phyloP scores from a whole-genome alignment of 2,888 invertebrate genomes.

The Polymixis lichenea region DNA sequence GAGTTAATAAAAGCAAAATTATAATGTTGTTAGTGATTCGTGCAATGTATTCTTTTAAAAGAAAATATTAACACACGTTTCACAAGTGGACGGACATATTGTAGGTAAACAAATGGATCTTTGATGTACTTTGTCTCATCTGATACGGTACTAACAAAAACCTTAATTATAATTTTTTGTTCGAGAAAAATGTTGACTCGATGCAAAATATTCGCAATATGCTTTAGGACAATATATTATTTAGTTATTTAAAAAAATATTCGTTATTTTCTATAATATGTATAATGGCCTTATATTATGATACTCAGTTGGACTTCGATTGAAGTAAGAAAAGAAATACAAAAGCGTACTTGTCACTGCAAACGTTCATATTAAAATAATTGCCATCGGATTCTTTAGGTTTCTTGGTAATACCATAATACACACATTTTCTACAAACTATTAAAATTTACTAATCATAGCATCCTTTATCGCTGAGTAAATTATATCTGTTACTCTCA shows the following conservation, averaged over 20 bases:
- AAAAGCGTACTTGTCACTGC: constrained; percentile 30
- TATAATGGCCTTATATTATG: constrained; percentile 49
- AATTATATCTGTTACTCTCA: not conserved
- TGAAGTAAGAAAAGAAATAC: constrained; percentile 18
- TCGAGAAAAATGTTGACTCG: constrained; percentile 1
- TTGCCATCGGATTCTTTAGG: not conserved
- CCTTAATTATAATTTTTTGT: not conserved
- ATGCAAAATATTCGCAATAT: constrained; percentile 38
- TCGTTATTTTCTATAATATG: constrained; percentile 22
- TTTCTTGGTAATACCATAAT: not conserved
- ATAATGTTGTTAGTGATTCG: constrained; percentile 60
- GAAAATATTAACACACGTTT: constrained; percentile 63
- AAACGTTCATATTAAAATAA: not conserved
- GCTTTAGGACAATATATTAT: constrained; percentile 32
- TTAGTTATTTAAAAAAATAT: constrained; percentile 40
- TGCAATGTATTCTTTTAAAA: constrained; percentile 56
- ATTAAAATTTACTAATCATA: not conserved
- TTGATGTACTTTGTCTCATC: not conserved
- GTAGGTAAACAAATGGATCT: constrained; percentile 20
- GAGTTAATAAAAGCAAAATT: constrained; percentile 55
- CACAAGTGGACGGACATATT: constrained; percentile 15
- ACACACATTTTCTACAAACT: not conserved
- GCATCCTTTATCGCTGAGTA: not conserved
- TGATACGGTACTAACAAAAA: not conserved
- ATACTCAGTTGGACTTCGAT: constrained; percentile 52